phyloP scores from a whole-genome alignment of 2,888 invertebrate genomes.

The Phaedon cochleariae region DNA sequence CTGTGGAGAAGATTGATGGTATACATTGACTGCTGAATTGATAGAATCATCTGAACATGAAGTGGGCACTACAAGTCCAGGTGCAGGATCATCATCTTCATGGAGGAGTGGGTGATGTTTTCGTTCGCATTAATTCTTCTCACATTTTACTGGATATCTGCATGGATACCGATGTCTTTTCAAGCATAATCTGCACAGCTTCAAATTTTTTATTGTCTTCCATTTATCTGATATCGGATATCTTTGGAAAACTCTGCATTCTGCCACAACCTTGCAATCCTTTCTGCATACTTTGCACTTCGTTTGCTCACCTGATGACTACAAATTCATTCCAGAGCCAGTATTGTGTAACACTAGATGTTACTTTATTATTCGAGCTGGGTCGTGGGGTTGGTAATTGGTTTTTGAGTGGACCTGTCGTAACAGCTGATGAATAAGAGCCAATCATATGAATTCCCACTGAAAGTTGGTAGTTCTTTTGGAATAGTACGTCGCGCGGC shows the following conservation, averaged over 20 bases:
- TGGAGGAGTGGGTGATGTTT: conserved; percentile 13
- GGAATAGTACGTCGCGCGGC: background rate
- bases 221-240: background rate
- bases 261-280: background rate
- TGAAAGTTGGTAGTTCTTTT: background rate
- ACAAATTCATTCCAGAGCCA: too few species aligned
- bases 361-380: too few species aligned
- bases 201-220: background rate
- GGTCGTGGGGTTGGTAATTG: background rate
- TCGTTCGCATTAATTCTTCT: background rate
- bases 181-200: conserved; percentile 1
- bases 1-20: background rate
- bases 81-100: background rate
- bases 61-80: background rate
- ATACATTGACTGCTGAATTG: background rate
- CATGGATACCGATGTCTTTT: conserved; percentile 11
- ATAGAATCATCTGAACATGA: too few species aligned
- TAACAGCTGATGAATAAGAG: conserved; percentile 9
- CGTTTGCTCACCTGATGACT: background rate
- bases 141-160: conserved; percentile 5
- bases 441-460: background rate
- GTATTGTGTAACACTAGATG: too few species aligned
- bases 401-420: conserved; percentile 3
- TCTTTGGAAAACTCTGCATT: background rate
- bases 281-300: background rate